Percentiles rank a stretch among this genome's conserved stretches.
Conservation (phyloP, 2,888 invertebrate genomes). For the Vanessa cardui region DNA sequence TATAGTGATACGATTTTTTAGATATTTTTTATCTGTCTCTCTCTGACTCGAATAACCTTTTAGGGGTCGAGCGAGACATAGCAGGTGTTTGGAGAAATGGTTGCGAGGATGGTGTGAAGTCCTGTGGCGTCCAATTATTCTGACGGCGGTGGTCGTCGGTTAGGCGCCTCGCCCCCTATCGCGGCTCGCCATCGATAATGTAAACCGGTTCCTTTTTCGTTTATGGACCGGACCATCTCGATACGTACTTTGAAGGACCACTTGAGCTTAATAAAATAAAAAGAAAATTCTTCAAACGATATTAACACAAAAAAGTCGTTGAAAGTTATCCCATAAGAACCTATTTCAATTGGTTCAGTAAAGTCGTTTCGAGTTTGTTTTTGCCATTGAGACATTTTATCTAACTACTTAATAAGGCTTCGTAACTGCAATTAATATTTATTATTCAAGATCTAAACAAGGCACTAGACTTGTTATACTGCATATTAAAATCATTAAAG, state of each 20-base stretch:
- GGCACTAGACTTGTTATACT: conserved; percentile 33
- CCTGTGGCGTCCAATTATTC: conserved; percentile 81
- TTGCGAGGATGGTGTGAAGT: conserved; percentile 73
- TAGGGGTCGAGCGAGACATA: conserved; percentile 36
- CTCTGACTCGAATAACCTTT: conserved; percentile 33
- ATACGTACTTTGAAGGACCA: conserved; percentile 34
- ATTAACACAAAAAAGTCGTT: conserved; percentile 15
- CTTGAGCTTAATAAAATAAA: conserved; percentile 28
- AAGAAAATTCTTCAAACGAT: conserved; percentile 27
- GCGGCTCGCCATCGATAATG: conserved; percentile 78
- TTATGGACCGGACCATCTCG: conserved; percentile 54
- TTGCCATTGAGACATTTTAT: conserved; percentile 31
- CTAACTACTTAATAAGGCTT: conserved; percentile 33
- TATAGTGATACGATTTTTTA: conserved; percentile 57
- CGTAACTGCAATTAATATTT: conserved; percentile 37
- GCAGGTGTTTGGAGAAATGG: conserved; percentile 41
- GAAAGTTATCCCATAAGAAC: conserved; percentile 15
- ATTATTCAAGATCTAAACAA: conserved; percentile 35
- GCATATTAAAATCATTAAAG: conserved; percentile 36
- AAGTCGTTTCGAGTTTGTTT: conserved; percentile 26
- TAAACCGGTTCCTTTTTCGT: conserved; percentile 76
- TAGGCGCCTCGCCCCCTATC: conserved; percentile 78
- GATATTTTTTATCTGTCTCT: conserved; percentile 44
- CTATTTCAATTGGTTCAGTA: conserved; percentile 19
- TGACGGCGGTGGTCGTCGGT: conserved; percentile 74